Conservation (phyloP, 2,888 invertebrate species). For the Acleris laterana region DNA sequence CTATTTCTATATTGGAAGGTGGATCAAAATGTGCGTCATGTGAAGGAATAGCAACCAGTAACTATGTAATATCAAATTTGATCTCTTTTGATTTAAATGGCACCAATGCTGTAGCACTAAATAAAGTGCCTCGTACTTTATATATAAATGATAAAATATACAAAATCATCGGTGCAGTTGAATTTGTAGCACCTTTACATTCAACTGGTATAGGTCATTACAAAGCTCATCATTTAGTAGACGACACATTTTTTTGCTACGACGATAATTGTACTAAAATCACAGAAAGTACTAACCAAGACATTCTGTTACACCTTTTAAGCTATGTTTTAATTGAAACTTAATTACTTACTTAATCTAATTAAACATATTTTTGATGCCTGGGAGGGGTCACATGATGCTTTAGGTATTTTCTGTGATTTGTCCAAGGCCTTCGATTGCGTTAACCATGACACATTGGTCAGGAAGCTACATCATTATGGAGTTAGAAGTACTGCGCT, state of each 20-base stretch:
- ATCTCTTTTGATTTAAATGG: conserved; percentile 20
- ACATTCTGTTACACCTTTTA: conserved; percentile 5
- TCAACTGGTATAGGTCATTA: conserved; percentile 4
- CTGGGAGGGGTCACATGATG: no score
- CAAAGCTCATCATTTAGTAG: conserved; percentile 5
- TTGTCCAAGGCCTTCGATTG: no score
- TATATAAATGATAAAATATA: conserved; percentile 6
- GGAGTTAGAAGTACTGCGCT: no score
- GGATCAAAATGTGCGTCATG: conserved; percentile 18
- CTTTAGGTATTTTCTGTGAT: no score
- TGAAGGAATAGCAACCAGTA: conserved; percentile 17
- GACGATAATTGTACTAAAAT: conserved; percentile 1
- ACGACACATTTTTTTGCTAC: conserved; percentile 4
- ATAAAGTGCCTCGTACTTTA: conserved; percentile 6
- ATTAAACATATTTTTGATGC: no score
- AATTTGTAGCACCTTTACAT: conserved; percentile 4
- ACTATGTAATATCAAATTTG: conserved; percentile 15
- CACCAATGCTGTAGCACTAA: conserved; percentile 20
- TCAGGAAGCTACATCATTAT: no score
- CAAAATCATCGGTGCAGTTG: conserved; percentile 2
- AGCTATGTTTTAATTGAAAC: conserved; percentile 3
- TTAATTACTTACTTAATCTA: no score
- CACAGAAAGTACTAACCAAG: conserved; percentile 5
- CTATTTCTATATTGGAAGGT: conserved; percentile 10
- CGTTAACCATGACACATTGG: no score